Base-by-base conservation (phyloP, 2,797 vertebrate species). In the Gymnoscopelus braueri region DNA sequence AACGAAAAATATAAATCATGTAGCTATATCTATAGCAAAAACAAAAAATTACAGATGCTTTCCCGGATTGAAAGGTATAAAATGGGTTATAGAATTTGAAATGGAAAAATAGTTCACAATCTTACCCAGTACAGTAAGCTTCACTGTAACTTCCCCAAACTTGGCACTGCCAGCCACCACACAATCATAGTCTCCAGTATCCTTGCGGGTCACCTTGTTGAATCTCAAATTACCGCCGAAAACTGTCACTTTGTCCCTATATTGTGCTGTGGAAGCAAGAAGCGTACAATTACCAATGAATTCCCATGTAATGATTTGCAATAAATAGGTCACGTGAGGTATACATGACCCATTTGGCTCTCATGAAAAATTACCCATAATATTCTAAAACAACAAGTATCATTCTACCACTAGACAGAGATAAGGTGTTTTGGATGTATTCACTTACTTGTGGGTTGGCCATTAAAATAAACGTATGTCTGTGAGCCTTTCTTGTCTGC, bases 111-210 rank as follows among this genome's bases (percentile, higher is more conserved):
- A 29, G 26, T 29, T 6, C 54, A 2, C 29, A 56, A 24, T 53
- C 82, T n/a, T 86, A 97, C 96, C 96, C 52, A 95, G 89, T 48
- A 96, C 95, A 0, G 85, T 86, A 68, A 98, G 88, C 29, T 67
- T 75, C 39, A 97, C 75, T 0, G 0, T 50, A 0, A 7, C 73
- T 48, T 93, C 92, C 11, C 64, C 82, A 5, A 91, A 94, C 6
- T 75, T 60, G 2, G 1, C 0, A 0, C 13, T 68, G 0, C 84
- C 84, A 0, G 95, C 91, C 63, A 97, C 95, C 82, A 95, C 94
- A 29, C 97, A 98, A 12, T 65, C 83, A 3, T 96, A 98, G 0
- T 15, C 44, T 2, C 97, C 96, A 0, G 64, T 94, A 69, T 98
- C 96, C 0, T 70, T 47, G 1, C 93, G 91, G 0, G 93, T 96